Conservation (phyloP, 2,888 invertebrate genomes). For the Dolichopus griseipennis region DNA sequence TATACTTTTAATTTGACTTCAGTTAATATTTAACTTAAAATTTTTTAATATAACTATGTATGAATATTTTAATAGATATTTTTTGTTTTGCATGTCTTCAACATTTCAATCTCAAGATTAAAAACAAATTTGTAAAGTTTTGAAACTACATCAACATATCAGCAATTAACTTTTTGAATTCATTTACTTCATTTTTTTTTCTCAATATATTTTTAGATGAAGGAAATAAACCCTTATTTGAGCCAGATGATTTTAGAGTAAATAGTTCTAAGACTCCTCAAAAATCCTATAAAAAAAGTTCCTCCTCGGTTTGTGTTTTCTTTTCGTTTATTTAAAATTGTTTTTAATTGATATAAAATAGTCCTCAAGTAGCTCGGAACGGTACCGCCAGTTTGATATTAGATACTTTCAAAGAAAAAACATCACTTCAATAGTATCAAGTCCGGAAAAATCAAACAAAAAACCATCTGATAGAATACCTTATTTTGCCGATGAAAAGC, state of each 20-base stretch:
- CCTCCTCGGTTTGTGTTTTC: background rate
- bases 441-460: background rate
- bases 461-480: slow-evolving; percentile 10
- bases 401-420: background rate
- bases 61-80: background rate
- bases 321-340: background rate
- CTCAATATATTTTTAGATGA: background rate
- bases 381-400: background rate
- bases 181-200: too few relatives aligned
- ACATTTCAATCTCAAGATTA: too few relatives aligned
- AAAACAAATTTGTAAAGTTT: too few relatives aligned
- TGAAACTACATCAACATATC: background rate
- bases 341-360: background rate
- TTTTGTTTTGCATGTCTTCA: background rate
- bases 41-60: too few relatives aligned
- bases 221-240: background rate
- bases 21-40: too few relatives aligned
- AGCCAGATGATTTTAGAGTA: background rate
- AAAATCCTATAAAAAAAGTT: background rate
- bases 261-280: background rate
- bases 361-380: background rate
- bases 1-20: too few relatives aligned
- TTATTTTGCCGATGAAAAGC: slow-evolving; percentile 14
- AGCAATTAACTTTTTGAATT: background rate
- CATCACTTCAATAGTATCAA: background rate